Evolutionary conservation across 1,140 invertebrate genomes (phyloP).

Genomic region (Tetranychus urticae): DNA sequence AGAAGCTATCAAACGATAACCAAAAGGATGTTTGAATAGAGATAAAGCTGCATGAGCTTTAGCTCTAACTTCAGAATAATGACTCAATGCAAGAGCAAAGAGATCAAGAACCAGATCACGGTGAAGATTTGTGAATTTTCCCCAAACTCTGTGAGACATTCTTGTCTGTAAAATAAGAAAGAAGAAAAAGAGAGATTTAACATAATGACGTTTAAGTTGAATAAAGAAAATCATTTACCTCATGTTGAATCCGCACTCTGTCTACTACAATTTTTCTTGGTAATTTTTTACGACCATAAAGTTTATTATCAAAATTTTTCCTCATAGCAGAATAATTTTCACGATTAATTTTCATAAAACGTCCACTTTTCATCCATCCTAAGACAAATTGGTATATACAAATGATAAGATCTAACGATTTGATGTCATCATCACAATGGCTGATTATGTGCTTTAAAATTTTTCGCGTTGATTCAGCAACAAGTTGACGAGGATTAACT

Average conservation of each 20-base stretch:
- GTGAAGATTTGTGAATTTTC: conserved; percentile 28
- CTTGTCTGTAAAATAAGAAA: background rate
- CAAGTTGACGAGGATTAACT: conserved; percentile 31
- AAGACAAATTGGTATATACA: conserved; percentile 34
- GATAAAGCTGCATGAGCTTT: conserved; percentile 33
- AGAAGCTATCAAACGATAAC: conserved; percentile 30
- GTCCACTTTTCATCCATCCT: conserved; percentile 24
- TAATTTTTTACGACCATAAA: conserved; percentile 30
- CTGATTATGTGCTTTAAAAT: conserved; percentile 33
- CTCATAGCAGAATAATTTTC: conserved; percentile 34
- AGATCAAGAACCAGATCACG: conserved; percentile 33
- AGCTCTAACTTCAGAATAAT: conserved; percentile 39
- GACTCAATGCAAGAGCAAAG: conserved; percentile 35
- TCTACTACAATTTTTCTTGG: conserved; percentile 37
- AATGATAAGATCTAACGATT: conserved; percentile 36
- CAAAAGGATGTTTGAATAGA: conserved; percentile 27
- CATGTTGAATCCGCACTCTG: conserved; percentile 37
- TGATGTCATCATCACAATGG: conserved; percentile 43
- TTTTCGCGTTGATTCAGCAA: conserved; percentile 27
- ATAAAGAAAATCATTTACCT: conserved; percentile 18
- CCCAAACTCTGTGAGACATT: background rate
- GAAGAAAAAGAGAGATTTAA: background rate
- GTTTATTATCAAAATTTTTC: conserved; percentile 32
- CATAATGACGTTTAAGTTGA: background rate
- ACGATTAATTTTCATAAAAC: conserved; percentile 26